Evolutionary conservation across 2,797 vertebrate species (phyloP), one percentile per base, ranked within the genome.

Genomic region (Falco rusticolus): DNA sequence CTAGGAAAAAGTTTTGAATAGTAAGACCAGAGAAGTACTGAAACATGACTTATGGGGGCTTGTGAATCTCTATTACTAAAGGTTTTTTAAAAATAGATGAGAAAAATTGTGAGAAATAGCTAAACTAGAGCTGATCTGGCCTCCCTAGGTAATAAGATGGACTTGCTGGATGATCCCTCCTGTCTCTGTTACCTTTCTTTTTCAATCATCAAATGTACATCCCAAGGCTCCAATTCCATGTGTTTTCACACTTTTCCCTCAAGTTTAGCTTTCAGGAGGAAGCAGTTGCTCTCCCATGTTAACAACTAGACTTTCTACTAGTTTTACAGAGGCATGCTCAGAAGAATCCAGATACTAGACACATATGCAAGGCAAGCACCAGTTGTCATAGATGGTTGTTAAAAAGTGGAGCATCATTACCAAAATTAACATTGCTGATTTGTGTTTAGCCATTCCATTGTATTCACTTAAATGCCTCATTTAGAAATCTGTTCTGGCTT

Each of bases 1-100:
- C 57, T 80, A 37, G 45, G 75, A 77, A 74, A 57, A 61, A 10
- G 11, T 57, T 75, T 81, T 81, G n/a, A 80, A 39, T 45, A 64
- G 19, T 26, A 68, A 70, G 41, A 91, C 81, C 45, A 83, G 68
- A 51, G 74, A 72, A 87, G 31, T 83, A 80, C 19, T 85, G 56
- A 90, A 94, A 90, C n/a, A 41, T 90, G 2, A 81, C 56, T 78
- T 80, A 13, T 0, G 6, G 25, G 45, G 45, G 21, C n/a, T 85
- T 89, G 56, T 37, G 43, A 94, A 78, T 88, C 71, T 86, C 61
- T 26, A 34, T 88, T 90, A 90, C 45, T 84, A 64, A 90, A 90
- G 31, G 11, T 81, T 94, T 95, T 95, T 91, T 86, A 71, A 96
- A 94, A 93, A 80, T 48, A 94, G 59, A 86, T 87, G 60, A 88